Base-by-base conservation (phyloP, 2,113 vertebrate genomes). In the Macquaria australasica region DNA sequence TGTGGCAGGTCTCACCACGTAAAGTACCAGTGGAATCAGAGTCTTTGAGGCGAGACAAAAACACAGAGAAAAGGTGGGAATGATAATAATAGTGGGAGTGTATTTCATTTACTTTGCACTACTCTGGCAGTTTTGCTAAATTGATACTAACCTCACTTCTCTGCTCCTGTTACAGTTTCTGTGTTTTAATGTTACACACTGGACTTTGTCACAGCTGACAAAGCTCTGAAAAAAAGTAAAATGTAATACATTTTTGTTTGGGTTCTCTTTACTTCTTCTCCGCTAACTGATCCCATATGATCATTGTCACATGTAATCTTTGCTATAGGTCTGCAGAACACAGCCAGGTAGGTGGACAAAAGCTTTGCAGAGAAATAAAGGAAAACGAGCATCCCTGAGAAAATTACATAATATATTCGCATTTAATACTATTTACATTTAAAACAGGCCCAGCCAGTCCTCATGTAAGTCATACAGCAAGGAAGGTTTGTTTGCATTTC, bases 261-360 rank as follows among this genome's bases (percentile, higher is more conserved):
- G 72, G 71, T 89, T 91, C 69, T 76, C 56, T 84, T 81, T 62
- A 82, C 73, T 77, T 79, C 63, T 84, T 81, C 88, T 70, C 28
- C 68, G 41, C 70, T 92, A 94, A 94, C 82, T 81, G 73, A 85
- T 92, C 88, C 90, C 93, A 93, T 87, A 83, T 94, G 94, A 77
- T 82, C 84, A 88, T 62, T 88, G 90, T 90, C 93, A 89, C 83
- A 85, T 88, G 80, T 73, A 93, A 93, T 91, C 73, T 89, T 87
- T 82, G 73, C 71, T 85, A 60, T 34, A 67, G 86, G 83, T 84
- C 75, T 76, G n/a, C 70, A 69, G 70, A 74, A 62, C 81, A 73
- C 62, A 75, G 53, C 39, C 84, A 79, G 71, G 72, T 84, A 91
- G 76, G 74, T 45, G 77, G 62, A 87, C 70, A 34, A 63, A 43